These are phyloP conservation scores for Megaleporinus macrocephalus DNA, from an alignment of 2,113 vertebrate species.

Conservation along the genomic window DNA sequence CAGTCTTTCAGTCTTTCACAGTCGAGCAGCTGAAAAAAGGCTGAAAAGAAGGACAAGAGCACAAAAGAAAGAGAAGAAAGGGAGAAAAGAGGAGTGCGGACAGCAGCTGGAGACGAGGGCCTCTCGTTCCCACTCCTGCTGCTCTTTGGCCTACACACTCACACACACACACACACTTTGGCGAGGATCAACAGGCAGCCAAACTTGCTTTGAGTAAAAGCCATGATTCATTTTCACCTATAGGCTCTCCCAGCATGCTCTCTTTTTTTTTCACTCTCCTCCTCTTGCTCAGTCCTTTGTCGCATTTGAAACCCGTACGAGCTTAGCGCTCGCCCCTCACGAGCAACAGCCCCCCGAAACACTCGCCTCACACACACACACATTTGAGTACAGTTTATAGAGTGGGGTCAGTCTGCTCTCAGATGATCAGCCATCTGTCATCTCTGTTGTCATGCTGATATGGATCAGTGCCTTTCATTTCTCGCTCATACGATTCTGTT, in stretches of 20 bases:
- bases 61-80: conserved; percentile 48
- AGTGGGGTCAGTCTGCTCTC: conserved; percentile 55
- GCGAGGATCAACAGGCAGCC: conserved; percentile 46
- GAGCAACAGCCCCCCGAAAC: not conserved
- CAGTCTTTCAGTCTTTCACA: conserved; percentile 39
- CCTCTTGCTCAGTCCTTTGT: conserved; percentile 13
- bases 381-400: conserved; percentile 49
- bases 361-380: conserved; percentile 42
- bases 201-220: conserved; percentile 19
- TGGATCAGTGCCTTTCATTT: conserved; percentile 70
- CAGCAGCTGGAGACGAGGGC: conserved; percentile 47
- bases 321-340: not conserved
- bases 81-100: conserved; percentile 47
- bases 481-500: conserved; percentile 43
- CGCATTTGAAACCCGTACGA: conserved; percentile 35
- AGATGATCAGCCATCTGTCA: conserved; percentile 73
- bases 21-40: not conserved
- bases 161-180: conserved; percentile 11
- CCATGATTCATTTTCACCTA: conserved; percentile 16
- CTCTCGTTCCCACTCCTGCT: conserved; percentile 30
- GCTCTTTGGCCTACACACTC: conserved; percentile 6
- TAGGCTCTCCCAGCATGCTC: conserved; percentile 36
- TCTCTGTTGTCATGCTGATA: conserved; percentile 69
- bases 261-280: conserved; percentile 38
- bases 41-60: conserved; percentile 15